phyloP scores from a whole-genome alignment of 2,113 vertebrate species.

The pig (Sus scrofa) region T2T-Sscrofa CM000819.6:137923001-137923500 shows the following conservation, averaged over 20 bases:
- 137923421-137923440: too few species aligned
- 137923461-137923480: too few species aligned
- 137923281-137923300: background rate
- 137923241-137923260: background rate
- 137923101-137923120: background rate
- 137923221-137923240: background rate
- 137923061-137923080: background rate
- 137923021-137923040: conserved; percentile 15
- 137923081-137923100: conserved; percentile 26
- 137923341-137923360: background rate
- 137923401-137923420: too few species aligned
- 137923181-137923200: background rate
- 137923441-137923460: too few species aligned
- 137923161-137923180: background rate
- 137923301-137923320: background rate
- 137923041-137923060: background rate
- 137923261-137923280: background rate
- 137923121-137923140: background rate
- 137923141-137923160: background rate
- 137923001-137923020: background rate
- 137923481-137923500: too few species aligned
- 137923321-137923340: background rate
- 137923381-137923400: background rate
- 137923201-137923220: background rate
- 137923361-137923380: background rate